phyloP scores from a whole-genome alignment of 1,140 invertebrate genomes.

The Eubasilissa regina region DNA sequence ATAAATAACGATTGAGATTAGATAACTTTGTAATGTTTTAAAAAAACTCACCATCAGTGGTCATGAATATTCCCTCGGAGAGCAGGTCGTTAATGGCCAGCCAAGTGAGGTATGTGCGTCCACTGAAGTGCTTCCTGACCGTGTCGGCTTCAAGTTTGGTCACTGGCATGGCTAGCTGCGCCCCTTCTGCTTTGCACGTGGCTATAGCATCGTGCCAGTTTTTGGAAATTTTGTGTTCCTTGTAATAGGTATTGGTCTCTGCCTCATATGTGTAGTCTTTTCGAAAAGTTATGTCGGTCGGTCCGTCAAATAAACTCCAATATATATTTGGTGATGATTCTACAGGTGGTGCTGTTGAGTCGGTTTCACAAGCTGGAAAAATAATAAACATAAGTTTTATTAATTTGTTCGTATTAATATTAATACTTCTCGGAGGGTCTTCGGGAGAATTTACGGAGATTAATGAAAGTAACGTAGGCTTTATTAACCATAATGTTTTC shows the following conservation, averaged over 20 bases:
- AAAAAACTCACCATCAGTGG: conserved; percentile 26
- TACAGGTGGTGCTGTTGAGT: too few relatives aligned
- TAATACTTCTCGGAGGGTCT: too few relatives aligned
- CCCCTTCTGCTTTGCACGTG: conserved; percentile 65
- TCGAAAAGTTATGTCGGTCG: conserved; percentile 10
- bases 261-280: conserved; percentile 46
- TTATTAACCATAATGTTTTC: too few relatives aligned
- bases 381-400: too few relatives aligned
- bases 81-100: conserved; percentile 45
- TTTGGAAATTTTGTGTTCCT: conserved; percentile 62
- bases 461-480: too few relatives aligned
- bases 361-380: too few relatives aligned
- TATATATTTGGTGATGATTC: too few relatives aligned
- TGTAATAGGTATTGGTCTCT: conserved; percentile 61
- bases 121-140: not conserved
- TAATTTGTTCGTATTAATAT: too few relatives aligned
- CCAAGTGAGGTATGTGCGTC: not conserved
- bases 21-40: too few relatives aligned
- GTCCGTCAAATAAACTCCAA: not conserved
- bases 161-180: conserved; percentile 62
- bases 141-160: conserved; percentile 11
- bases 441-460: too few relatives aligned
- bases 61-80: conserved; percentile 26
- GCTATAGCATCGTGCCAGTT: conserved; percentile 63
- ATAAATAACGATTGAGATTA: too few relatives aligned